Conservation (phyloP, 2,797 vertebrate species). For the Notamacropus eugenii region DNA sequence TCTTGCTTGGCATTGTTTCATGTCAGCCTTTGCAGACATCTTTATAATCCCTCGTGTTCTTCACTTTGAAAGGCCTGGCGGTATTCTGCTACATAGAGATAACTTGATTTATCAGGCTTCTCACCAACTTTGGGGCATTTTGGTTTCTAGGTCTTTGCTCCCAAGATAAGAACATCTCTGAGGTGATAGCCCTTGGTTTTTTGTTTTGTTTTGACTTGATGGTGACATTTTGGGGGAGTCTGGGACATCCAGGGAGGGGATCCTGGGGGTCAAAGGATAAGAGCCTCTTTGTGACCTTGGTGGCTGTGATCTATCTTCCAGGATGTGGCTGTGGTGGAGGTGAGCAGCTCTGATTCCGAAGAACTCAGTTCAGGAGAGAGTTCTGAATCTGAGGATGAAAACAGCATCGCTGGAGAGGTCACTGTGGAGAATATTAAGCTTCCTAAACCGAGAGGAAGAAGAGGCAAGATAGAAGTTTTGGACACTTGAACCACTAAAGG, state of each 20-base stretch:
- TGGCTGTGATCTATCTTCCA: constrained; percentile 69
- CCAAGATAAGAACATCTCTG: not conserved
- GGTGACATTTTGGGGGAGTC: not conserved
- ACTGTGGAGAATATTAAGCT: constrained; percentile 90
- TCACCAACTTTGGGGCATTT: not conserved
- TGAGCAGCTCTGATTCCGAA: constrained; percentile 86
- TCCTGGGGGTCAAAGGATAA: not conserved
- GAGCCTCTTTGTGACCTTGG: not conserved
- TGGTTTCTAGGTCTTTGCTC: not conserved
- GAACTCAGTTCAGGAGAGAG: constrained; percentile 78
- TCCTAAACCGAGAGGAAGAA: constrained; percentile 83
- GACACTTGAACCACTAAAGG: constrained; percentile 76
- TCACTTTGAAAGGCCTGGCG: not conserved
- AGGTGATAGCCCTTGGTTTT: not conserved
- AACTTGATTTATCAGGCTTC: not conserved
- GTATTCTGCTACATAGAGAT: not conserved
- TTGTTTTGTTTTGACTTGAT: not conserved
- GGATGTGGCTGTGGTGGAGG: constrained; percentile 93
- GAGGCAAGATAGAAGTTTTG: constrained; percentile 90
- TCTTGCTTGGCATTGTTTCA: not conserved
- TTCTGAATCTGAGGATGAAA: constrained; percentile 83
- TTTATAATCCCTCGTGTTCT: not conserved
- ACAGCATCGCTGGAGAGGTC: constrained; percentile 78
- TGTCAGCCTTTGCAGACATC: not conserved
- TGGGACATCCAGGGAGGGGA: not conserved